These are phyloP conservation scores for Corticium candelabrum DNA, from an alignment of 37 sponge, comb jelly and placozoan species.

Conservation along the genomic window DNA sequence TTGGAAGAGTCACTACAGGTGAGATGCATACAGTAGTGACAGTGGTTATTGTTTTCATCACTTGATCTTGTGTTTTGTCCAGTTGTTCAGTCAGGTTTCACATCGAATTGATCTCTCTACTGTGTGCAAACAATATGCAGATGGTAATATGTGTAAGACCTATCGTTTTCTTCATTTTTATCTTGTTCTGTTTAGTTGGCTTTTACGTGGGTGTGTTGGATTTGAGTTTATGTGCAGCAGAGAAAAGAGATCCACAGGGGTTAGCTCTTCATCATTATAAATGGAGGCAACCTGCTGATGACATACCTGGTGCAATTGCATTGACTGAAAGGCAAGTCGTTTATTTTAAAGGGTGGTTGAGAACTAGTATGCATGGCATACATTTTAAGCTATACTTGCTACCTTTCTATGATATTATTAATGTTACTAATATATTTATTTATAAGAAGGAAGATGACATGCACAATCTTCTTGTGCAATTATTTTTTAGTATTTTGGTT, in stretches of 20 bases:
- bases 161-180: not conserved
- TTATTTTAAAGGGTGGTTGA: not conserved
- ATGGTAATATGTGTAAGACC: not conserved
- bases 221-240: constrained; percentile 62
- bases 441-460: too few relatives aligned
- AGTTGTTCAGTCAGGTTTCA: constrained; percentile 64
- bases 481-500: too few relatives aligned
- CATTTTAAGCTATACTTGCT: too few relatives aligned
- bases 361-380: too few relatives aligned
- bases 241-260: constrained; percentile 56
- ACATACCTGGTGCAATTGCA: constrained; percentile 29
- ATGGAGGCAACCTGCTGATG: constrained; percentile 48
- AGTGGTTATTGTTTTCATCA: not conserved
- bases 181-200: not conserved
- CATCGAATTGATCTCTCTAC: constrained; percentile 47
- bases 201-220: constrained; percentile 77
- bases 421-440: too few relatives aligned
- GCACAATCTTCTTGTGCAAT: too few relatives aligned
- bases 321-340: constrained; percentile 43
- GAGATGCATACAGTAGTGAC: too few relatives aligned
- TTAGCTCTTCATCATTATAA: constrained; percentile 66
- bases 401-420: too few relatives aligned
- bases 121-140: constrained; percentile 53
- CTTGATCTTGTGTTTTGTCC: constrained; percentile 5
- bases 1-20: constrained; percentile 66